Evolutionary conservation across 2,888 invertebrate genomes (phyloP).

Genomic region (Lasioglossum zephyrum): DNA sequence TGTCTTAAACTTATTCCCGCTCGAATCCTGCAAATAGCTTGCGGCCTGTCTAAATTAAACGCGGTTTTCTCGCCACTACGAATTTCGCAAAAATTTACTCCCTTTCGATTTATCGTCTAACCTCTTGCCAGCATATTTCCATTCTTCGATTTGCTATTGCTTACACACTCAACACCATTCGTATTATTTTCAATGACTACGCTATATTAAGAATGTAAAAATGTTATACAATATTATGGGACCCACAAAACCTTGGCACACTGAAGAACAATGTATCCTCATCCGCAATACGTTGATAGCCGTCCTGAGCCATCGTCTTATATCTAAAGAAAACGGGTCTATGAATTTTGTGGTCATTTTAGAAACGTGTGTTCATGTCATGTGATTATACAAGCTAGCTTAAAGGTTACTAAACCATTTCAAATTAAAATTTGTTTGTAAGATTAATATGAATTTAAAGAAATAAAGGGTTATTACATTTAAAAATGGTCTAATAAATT

Average conservation of each 20-base stretch:
- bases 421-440: not conserved
- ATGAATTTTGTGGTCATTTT: too few species aligned
- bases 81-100: not conserved
- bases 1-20: not conserved
- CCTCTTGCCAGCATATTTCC: not conserved
- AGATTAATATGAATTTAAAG: not conserved
- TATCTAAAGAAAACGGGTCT: too few species aligned
- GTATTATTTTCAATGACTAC: not conserved
- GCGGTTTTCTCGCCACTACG: not conserved
- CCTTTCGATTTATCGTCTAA: not conserved
- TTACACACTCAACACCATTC: not conserved
- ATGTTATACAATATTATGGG: not conserved
- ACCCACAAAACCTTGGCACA: too few species aligned
- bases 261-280: too few species aligned
- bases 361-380: not conserved
- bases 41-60: slow-evolving; percentile 9
- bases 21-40: not conserved
- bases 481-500: not conserved
- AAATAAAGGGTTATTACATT: not conserved
- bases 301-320: too few species aligned
- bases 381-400: not conserved
- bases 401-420: not conserved
- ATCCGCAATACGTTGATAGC: too few species aligned
- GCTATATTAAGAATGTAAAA: not conserved
- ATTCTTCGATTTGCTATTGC: not conserved